Percentiles rank a stretch among this genome's conserved stretches.
These are phyloP conservation scores for Drosophila glabriapex DNA, from an alignment of 2,888 invertebrate species.

Conservation along the genomic window DNA sequence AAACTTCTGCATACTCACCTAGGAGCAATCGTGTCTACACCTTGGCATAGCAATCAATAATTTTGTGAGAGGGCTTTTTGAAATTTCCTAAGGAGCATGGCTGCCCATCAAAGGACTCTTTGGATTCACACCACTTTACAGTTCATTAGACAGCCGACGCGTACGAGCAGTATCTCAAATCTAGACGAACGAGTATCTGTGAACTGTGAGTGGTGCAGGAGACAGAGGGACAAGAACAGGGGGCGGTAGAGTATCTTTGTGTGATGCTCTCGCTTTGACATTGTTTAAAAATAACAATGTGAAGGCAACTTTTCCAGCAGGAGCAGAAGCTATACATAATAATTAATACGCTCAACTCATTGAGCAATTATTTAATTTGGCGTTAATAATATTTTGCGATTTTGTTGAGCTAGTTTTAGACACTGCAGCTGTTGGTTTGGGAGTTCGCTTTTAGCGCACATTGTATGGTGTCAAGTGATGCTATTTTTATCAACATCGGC, in stretches of 20 bases:
- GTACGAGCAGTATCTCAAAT: conserved; percentile 56
- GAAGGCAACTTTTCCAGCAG: conserved; percentile 32
- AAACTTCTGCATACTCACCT: conserved; percentile 3
- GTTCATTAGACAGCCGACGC: conserved; percentile 67
- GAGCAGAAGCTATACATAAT: conserved; percentile 20
- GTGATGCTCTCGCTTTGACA: conserved; percentile 58
- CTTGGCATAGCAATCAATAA: conserved; percentile 58
- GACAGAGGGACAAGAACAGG: not conserved
- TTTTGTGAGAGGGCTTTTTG: conserved; percentile 28
- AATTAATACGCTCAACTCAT: conserved; percentile 72
- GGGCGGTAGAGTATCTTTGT: conserved; percentile 27
- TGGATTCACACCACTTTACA: conserved; percentile 76
- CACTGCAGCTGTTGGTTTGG: conserved; percentile 15
- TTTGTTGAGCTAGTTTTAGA: conserved; percentile 45
- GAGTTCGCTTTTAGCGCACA: conserved; percentile 32
- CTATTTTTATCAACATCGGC: conserved; percentile 53
- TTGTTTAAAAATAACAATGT: conserved; percentile 69
- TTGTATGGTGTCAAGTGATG: conserved; percentile 21
- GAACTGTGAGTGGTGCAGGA: not conserved
- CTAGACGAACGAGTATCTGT: conserved; percentile 53
- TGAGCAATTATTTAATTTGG: conserved; percentile 84
- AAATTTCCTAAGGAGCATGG: conserved; percentile 14
- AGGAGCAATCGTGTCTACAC: conserved; percentile 11
- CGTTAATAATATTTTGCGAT: conserved; percentile 77
- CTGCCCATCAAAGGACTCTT: conserved; percentile 68